Evolutionary conservation across 2,113 vertebrate species (phyloP).

Genomic region (Apistogramma diplotaenia): DNA sequence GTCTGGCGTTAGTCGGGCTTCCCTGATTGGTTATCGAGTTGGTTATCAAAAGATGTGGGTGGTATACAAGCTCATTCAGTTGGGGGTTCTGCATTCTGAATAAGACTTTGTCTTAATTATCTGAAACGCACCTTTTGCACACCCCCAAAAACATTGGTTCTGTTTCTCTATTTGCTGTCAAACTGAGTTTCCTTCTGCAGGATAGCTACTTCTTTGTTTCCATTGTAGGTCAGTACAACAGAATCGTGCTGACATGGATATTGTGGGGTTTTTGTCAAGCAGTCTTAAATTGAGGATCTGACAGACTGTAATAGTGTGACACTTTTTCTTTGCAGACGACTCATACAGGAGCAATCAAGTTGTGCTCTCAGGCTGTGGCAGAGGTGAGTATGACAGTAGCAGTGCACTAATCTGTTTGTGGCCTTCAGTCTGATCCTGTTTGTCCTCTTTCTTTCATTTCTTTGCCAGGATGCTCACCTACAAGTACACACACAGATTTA

Average conservation of each 20-base stretch:
- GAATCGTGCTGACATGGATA: background rate
- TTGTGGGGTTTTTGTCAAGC: background rate
- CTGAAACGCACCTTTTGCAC: background rate
- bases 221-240: background rate
- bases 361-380: slow-evolving; percentile 93
- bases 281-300: background rate
- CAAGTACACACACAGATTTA: too few species aligned
- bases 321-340: slow-evolving; percentile 80
- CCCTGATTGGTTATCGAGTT: too few species aligned
- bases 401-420: fast-evolving
- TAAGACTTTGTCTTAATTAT: background rate
- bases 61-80: background rate
- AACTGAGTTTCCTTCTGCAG: too few species aligned
- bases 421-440: background rate
- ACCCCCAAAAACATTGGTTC: too few species aligned
- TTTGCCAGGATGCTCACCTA: slow-evolving; percentile 97
- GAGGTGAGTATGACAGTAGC: slow-evolving; percentile 77
- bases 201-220: background rate
- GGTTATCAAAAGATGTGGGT: too few species aligned
- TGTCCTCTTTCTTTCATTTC: slow-evolving; percentile 77
- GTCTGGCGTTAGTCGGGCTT: too few species aligned
- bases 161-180: too few species aligned
- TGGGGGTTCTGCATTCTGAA: background rate
- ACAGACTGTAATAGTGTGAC: background rate
- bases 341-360: slow-evolving; percentile 90